Evolutionary conservation across 1,140 invertebrate genomes (phyloP).

Genomic region (Cephus cinctus): DNA sequence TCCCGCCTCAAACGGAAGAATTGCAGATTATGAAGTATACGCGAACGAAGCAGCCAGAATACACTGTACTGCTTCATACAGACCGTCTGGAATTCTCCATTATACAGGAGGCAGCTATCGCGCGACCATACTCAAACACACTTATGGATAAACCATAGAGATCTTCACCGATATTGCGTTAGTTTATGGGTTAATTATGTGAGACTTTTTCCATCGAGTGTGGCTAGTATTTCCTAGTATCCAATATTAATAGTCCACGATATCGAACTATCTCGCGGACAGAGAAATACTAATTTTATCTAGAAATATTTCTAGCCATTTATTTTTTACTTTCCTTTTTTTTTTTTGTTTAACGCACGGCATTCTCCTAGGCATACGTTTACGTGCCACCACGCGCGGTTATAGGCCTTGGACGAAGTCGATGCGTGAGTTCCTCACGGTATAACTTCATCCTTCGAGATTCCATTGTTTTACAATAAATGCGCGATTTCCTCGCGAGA

Average conservation of each 20-base stretch:
- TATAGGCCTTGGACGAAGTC: too few species aligned
- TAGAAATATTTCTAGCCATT: too few species aligned
- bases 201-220: constrained; percentile 26
- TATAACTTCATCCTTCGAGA: constrained; percentile 8
- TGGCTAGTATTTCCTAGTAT: too few species aligned
- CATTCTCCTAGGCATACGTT: too few species aligned
- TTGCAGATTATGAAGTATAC: constrained; percentile 24
- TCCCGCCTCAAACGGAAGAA: constrained; percentile 8
- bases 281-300: too few species aligned
- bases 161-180: constrained; percentile 31
- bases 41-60: constrained; percentile 12
- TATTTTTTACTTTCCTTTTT: too few species aligned
- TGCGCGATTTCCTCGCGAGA: constrained; percentile 18
- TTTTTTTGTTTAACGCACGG: too few species aligned
- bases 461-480: constrained; percentile 32
- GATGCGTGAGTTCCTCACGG: neutral
- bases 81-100: neutral
- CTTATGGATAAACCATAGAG: constrained; percentile 10
- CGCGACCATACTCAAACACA: constrained; percentile 9
- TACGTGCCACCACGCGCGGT: too few species aligned
- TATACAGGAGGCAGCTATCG: constrained; percentile 14
- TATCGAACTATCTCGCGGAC: too few species aligned
- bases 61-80: constrained; percentile 2
- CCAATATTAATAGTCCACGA: too few species aligned
- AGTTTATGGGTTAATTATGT: constrained; percentile 47